Percentiles rank a stretch among this genome's conserved stretches.
Conservation (phyloP, 1,140 invertebrate species). For the Drosophila nannoptera region DNA sequence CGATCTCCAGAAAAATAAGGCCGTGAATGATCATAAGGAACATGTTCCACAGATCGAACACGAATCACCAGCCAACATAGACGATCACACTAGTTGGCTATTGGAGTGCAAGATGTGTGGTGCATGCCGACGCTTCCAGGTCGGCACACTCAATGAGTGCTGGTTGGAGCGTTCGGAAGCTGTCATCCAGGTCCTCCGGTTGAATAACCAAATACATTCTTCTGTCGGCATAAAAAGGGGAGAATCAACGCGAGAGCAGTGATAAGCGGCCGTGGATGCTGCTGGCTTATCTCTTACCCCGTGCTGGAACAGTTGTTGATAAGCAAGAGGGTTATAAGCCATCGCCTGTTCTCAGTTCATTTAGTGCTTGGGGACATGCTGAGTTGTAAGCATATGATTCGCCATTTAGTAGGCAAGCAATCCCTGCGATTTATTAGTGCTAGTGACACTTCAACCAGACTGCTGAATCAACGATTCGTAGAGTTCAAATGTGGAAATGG, state of each 20-base stretch:
- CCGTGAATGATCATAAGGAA: background rate
- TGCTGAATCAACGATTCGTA: constrained; percentile 39
- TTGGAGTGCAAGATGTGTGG: constrained; percentile 51
- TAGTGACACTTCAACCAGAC: constrained; percentile 28
- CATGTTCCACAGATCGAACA: background rate
- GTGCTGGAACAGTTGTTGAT: constrained; percentile 18
- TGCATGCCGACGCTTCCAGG: constrained; percentile 40
- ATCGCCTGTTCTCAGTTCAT: constrained; percentile 19
- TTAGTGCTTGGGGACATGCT: constrained; percentile 55
- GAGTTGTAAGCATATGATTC: constrained; percentile 62
- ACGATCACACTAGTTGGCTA: constrained; percentile 12
- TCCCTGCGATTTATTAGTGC: constrained; percentile 4
- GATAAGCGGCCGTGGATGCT: constrained; percentile 21
- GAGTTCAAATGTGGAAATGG: constrained; percentile 35
- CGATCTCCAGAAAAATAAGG: no score
- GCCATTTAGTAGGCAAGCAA: constrained; percentile 33
- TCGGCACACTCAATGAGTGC: constrained; percentile 40
- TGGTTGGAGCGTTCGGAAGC: constrained; percentile 56
- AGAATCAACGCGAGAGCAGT: background rate
- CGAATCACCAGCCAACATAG: background rate
- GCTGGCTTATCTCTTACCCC: constrained; percentile 15
- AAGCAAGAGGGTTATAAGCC: constrained; percentile 20
- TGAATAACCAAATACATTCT: constrained; percentile 7
- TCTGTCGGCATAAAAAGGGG: background rate
- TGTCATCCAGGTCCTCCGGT: constrained; percentile 30